Evolutionary conservation across 1,140 invertebrate species (phyloP), one percentile per base, ranked within the genome.

Genomic region (Goniozus legneri): DNA sequence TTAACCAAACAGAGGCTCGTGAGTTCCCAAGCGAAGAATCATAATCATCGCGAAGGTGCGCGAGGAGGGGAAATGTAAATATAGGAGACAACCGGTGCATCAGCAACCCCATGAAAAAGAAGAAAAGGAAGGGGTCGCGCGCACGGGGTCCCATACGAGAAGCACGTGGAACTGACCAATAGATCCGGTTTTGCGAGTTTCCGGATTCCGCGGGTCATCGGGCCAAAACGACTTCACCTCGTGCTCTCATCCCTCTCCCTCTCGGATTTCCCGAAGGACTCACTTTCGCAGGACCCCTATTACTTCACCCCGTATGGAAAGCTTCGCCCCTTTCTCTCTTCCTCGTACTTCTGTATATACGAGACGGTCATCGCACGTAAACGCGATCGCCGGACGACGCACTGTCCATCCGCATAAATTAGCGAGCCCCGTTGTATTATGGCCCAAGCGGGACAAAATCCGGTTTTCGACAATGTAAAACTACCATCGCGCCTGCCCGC

Each of bases 151-250:
- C 48, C 48, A 55, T 55, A 57, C 56, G 62, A 61, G n/a, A n/a
- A n/a, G n/a, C 60, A 65, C 64, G 61, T 65, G 57, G 69, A 68
- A 74, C 69, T 76, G 74, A 76, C 74, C 74, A 73, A 74, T 72
- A 75, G 73, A 76, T 76, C 74, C 74, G 74, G 74, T 76, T 76
- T 74, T 69, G 63, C 72, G 50, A 73, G 74, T 76, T 76, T 76
- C 74, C 74, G 74, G 71, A 76, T 76, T 76, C 74, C 69, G 48
- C 52, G 60, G 65, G 64, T 68, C 65, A 67, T 55, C 54, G 52
- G 52, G 51, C 50, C 46, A 24, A 40, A 58, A 37, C 55, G 51
- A 52, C 54, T 54, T 39, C 37, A 32, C 39, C 52, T 52, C 38
- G 35, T 53, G 39, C 34, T 33, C 47, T 44, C 54, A 32, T 54